Percentiles rank a stretch among this genome's conserved stretches.
These are phyloP conservation scores for Pygathrix nemaeus DNA, from an alignment of 2,113 vertebrate genomes.

Conservation along the genomic window DNA sequence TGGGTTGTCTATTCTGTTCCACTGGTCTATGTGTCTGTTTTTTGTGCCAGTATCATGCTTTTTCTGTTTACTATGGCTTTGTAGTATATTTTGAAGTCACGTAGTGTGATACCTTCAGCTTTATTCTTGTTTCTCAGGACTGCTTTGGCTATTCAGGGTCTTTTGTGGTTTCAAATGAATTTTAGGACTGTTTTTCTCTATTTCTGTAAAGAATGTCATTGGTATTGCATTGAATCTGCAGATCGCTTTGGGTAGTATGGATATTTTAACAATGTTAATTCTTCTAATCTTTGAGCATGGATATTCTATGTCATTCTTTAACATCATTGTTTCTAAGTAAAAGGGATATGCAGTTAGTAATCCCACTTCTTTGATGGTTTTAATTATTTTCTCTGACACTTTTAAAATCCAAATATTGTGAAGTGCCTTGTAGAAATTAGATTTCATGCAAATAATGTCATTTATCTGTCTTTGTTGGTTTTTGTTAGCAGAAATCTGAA, in stretches of 20 bases:
- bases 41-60: neutral
- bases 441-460: conserved; percentile 44
- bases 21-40: neutral
- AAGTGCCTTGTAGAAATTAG: conserved; percentile 56
- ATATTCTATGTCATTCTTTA: conserved; percentile 25
- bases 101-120: neutral
- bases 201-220: neutral
- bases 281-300: neutral
- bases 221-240: neutral
- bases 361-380: conserved; percentile 46
- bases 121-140: neutral
- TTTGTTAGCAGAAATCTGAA: conserved; percentile 57
- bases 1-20: neutral
- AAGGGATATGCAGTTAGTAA: conserved; percentile 36
- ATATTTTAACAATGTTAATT: neutral
- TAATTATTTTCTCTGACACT: conserved; percentile 50
- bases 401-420: conserved; percentile 16
- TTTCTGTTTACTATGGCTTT: neutral
- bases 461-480: conserved; percentile 5
- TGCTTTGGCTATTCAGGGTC: neutral
- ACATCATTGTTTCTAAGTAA: conserved; percentile 26
- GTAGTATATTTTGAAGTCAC: neutral
- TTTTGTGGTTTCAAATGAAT: neutral
- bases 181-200: neutral
- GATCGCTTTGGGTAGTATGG: neutral